phyloP scores from a whole-genome alignment of 2,797 vertebrate genomes.

The Chanos chanos region DNA sequence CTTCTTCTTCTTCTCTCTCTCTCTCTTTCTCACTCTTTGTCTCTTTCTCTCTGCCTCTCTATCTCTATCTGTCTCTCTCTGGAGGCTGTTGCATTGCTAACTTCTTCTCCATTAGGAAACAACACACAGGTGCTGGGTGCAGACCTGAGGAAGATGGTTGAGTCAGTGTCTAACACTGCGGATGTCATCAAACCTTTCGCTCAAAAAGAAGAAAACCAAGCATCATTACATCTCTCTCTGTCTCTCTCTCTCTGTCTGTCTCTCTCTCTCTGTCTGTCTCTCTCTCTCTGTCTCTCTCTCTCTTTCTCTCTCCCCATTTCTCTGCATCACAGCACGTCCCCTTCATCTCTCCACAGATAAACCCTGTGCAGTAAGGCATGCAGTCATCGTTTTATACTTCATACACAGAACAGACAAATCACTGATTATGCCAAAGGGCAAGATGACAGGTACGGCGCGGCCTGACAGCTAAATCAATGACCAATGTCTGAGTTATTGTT shows the following conservation, averaged over 20 bases:
- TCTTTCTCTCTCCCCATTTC: constrained; percentile 48
- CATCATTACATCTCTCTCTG: too few relatives aligned
- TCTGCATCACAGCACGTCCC: background rate
- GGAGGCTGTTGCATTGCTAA: too few relatives aligned
- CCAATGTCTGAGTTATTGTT: constrained; percentile 45
- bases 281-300: constrained; percentile 53
- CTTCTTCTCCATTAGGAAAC: too few relatives aligned
- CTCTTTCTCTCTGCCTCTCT: too few relatives aligned
- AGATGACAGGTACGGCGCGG: constrained; percentile 36
- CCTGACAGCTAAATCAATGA: constrained; percentile 47
- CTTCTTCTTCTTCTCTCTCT: too few relatives aligned
- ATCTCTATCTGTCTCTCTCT: background rate
- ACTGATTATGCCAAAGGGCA: constrained; percentile 47
- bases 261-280: constrained; percentile 23
- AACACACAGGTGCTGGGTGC: too few relatives aligned
- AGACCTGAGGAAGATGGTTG: too few relatives aligned
- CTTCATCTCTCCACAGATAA: constrained; percentile 27
- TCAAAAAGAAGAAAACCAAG: too few relatives aligned
- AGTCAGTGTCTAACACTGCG: too few relatives aligned
- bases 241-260: constrained; percentile 45
- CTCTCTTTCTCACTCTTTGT: too few relatives aligned
- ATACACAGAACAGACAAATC: constrained; percentile 38
- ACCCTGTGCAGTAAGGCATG: constrained; percentile 32
- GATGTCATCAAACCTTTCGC: too few relatives aligned
- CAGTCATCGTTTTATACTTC: constrained; percentile 34